Evolutionary conservation across 2,888 invertebrate species (phyloP).

Genomic region (Choristoneura rosaceana): DNA sequence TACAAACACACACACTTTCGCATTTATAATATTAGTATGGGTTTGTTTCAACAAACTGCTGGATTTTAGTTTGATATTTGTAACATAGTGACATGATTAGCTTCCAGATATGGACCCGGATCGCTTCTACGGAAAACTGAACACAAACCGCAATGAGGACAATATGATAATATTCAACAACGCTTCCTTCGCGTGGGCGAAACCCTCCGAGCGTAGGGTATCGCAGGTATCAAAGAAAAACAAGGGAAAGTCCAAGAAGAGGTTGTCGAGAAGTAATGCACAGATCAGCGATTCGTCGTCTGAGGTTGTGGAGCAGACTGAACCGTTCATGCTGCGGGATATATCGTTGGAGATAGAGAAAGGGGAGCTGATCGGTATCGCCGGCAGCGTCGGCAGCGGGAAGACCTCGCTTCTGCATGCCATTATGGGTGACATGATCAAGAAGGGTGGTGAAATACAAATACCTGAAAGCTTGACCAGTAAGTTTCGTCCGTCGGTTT

Average conservation of each 20-base stretch:
- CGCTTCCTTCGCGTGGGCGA: conserved; percentile 87
- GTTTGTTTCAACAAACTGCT: too few relatives aligned
- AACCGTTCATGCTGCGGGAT: conserved; percentile 69
- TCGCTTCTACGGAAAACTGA: conserved; percentile 86
- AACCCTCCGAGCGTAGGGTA: conserved; percentile 63
- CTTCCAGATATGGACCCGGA: conserved; percentile 87
- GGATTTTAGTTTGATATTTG: not conserved
- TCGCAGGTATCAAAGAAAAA: conserved; percentile 68
- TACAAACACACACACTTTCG: too few relatives aligned
- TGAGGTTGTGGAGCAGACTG: conserved; percentile 54
- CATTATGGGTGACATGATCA: conserved; percentile 93
- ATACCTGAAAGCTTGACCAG: conserved; percentile 88
- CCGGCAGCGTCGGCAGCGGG: conserved; percentile 96
- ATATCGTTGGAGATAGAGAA: conserved; percentile 75
- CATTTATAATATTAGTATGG: too few relatives aligned
- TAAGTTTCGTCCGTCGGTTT: conserved; percentile 56
- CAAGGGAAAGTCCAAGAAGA: conserved; percentile 81
- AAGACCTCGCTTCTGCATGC: conserved; percentile 95
- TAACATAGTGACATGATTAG: conserved; percentile 61
- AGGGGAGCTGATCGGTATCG: conserved; percentile 93
- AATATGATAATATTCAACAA: conserved; percentile 85
- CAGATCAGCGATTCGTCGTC: conserved; percentile 68
- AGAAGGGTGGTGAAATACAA: conserved; percentile 88
- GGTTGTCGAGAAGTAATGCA: conserved; percentile 59
- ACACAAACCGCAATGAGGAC: conserved; percentile 80